Evolutionary conservation across 1,140 invertebrate genomes (phyloP).

Genomic region (Aphelinus atriplicis): DNA sequence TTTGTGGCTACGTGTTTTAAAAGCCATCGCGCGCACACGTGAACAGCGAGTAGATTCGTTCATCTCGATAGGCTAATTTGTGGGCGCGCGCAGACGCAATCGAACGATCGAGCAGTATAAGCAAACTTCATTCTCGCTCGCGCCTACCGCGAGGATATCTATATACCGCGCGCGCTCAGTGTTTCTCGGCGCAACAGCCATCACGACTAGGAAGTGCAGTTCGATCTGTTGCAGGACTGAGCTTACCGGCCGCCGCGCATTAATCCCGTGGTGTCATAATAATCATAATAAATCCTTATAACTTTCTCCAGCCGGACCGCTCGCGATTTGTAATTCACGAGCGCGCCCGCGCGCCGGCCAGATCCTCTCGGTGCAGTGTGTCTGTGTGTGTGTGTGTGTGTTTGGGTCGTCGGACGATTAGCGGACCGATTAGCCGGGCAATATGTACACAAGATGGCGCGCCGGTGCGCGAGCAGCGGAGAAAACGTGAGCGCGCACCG

Average conservation of each 20-base stretch:
- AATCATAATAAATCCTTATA: conserved; percentile 30
- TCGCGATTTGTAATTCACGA: conserved; percentile 15
- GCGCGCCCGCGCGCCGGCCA: too few relatives aligned
- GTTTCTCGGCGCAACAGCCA: background rate
- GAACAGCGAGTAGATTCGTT: too few relatives aligned
- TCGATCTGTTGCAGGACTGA: conserved; percentile 16
- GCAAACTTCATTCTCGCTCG: too few relatives aligned
- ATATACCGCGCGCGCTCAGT: too few relatives aligned
- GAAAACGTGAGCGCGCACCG: conserved; percentile 14
- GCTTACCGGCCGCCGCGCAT: conserved; percentile 25
- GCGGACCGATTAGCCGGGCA: conserved; percentile 11
- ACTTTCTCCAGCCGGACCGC: conserved; percentile 1
- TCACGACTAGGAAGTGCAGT: background rate
- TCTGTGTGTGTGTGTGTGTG: background rate
- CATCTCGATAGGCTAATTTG: too few relatives aligned
- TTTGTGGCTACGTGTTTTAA: too few relatives aligned
- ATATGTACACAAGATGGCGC: conserved; percentile 19
- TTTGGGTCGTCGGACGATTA: conserved; percentile 46
- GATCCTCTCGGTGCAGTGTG: too few relatives aligned
- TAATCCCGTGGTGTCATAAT: conserved; percentile 34
- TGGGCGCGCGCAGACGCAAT: too few relatives aligned
- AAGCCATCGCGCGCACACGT: too few relatives aligned
- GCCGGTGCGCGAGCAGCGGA: background rate
- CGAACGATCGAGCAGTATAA: too few relatives aligned
- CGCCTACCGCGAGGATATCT: too few relatives aligned